Evolutionary conservation across 2,888 invertebrate species (phyloP).

Genomic region (Lithophane semibrunnea): DNA sequence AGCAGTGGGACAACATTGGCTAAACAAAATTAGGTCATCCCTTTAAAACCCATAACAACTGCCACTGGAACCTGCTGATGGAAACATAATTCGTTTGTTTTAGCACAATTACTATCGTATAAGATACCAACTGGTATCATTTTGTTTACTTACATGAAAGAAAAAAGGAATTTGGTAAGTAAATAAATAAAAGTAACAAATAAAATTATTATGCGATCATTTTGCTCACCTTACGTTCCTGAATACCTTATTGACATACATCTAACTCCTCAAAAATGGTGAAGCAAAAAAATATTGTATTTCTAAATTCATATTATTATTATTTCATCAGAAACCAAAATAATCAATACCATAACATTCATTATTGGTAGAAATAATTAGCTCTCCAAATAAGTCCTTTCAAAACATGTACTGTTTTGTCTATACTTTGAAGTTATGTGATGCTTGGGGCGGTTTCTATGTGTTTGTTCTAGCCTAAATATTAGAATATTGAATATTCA

Average conservation of each 20-base stretch:
- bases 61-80: neutral
- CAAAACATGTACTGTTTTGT: neutral
- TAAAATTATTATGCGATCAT: neutral
- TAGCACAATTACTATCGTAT: neutral
- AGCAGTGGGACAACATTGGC: neutral
- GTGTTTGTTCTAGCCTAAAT: slow-evolving; percentile 24
- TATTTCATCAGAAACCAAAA: neutral
- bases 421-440: no score
- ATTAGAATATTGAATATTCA: slow-evolving; percentile 33
- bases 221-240: neutral
- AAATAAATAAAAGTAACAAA: neutral
- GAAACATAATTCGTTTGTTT: neutral
- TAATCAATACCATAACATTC: neutral
- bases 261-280: neutral
- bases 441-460: slow-evolving; percentile 11
- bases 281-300: neutral
- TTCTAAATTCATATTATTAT: neutral
- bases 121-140: neutral
- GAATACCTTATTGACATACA: neutral
- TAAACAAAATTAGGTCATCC: no score
- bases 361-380: neutral
- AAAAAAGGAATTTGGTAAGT: neutral
- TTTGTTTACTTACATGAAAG: neutral
- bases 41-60: no score
- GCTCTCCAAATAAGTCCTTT: neutral